Base-by-base conservation (phyloP, 1,140 invertebrate genomes). In the Pseudomyrmex concolor region DNA sequence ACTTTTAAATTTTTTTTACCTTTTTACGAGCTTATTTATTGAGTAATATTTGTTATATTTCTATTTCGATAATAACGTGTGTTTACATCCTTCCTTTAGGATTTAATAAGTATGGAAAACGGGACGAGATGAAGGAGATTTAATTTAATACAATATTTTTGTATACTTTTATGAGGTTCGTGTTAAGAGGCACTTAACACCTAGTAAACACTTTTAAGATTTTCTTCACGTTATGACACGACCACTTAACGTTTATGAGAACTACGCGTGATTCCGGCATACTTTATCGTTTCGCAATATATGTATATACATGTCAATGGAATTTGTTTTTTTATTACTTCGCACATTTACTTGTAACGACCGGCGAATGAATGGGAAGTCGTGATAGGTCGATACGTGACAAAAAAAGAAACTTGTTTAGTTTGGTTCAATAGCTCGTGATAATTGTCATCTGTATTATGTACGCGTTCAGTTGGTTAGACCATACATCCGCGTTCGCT, bases 101-200 rank as follows among this genome's bases (percentile, higher is more conserved):
- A 19, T 78, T 68, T 78, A 78, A 68, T 78, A 1, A 25, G 10
- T 17, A 34, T 34, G 5, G 34, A 0, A 34, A 34, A 10, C 17
- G 25, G 12, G 15, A n/a, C 17, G 2, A 66, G 5, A 34, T 0
- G 34, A 34, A 34, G 4, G 34, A 34, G 34, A 34, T 43, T 80
- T 48, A 80, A 80, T 71, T 59, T 9, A 45, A 70, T 22, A 25
- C 51, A 54, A 71, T 43, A n/a, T 57, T 19, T 1, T n/a, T 15
- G 19, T 59, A 7, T 34, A 34, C 5, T 34, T 80, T 80, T 80
- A 80, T 60, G 55, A 68, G 2, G 43, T 15, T 48, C 76, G 22
- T 71, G 76, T 70, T 71, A 80, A 80, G 17, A 50, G 76, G 19
- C 66, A 80, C 66, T 80, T 80, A 80, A 80, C 51, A 78, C 67